Conservation (phyloP, 2,113 vertebrate species). For the Mustela nigripes region DNA sequence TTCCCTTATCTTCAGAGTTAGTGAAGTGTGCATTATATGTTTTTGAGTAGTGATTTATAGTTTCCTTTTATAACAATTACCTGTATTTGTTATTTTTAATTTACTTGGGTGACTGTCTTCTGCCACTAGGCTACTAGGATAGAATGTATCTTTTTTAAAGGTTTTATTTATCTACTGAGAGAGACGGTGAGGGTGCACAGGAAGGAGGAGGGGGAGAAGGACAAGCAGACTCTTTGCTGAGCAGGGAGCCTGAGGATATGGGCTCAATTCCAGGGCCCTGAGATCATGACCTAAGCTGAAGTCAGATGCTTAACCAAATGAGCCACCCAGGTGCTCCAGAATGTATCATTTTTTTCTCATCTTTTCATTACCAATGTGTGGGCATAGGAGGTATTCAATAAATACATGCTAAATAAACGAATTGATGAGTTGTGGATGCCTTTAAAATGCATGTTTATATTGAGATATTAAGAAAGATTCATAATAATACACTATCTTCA, state of each 20-base stretch:
- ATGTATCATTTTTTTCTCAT: neutral
- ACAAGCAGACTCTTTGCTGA: neutral
- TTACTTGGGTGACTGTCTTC: neutral
- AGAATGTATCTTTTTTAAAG: neutral
- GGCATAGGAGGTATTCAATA: neutral
- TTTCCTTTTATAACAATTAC: neutral
- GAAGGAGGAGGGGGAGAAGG: neutral
- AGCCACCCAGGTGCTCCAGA: neutral
- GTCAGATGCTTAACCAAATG: neutral
- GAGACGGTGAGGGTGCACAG: neutral
- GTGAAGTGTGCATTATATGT: neutral
- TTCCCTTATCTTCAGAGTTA: conserved; percentile 15
- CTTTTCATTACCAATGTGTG: neutral
- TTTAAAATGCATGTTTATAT: neutral
- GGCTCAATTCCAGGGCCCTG: neutral
- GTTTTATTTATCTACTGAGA: neutral
- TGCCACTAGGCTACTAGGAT: neutral
- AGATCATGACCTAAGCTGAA: neutral
- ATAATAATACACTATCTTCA: neutral
- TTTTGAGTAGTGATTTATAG: neutral
- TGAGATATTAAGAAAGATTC: neutral
- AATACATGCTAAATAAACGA: neutral
- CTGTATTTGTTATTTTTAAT: neutral
- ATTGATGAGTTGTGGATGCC: neutral
- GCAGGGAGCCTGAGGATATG: neutral